Evolutionary conservation across 1,140 invertebrate genomes (phyloP).

Genomic region (Leptoteleia sp.): DNA sequence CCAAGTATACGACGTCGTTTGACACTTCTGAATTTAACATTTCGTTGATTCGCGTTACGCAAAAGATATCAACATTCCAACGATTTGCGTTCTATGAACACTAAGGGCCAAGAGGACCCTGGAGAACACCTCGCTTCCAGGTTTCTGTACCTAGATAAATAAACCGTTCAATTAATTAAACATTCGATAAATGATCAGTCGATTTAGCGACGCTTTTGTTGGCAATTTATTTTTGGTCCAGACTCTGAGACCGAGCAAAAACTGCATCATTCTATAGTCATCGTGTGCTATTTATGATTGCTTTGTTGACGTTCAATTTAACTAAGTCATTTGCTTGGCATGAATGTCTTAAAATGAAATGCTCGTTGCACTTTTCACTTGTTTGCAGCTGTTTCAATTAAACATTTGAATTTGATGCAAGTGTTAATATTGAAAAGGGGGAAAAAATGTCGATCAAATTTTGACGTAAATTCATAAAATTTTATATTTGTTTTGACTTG

Average conservation of each 20-base stretch:
- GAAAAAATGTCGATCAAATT: no score
- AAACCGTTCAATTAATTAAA: no score
- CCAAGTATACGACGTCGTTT: not conserved
- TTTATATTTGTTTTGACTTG: no score
- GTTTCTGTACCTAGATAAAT: conserved; percentile 51
- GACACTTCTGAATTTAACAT: conserved; percentile 5
- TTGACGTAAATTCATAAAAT: no score
- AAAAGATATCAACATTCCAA: conserved; percentile 70
- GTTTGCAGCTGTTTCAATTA: no score
- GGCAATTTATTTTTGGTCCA: conserved; percentile 13
- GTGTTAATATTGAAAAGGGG: no score
- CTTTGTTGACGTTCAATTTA: conserved; percentile 57
- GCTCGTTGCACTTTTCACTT: no score
- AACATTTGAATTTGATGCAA: no score
- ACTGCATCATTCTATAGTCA: conserved; percentile 16
- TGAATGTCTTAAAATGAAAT: not conserved
- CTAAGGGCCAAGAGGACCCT: conserved; percentile 80
- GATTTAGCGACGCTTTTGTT: no score
- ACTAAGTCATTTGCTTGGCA: conserved; percentile 35
- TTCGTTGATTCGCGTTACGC: conserved; percentile 17
- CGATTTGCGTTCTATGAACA: conserved; percentile 79
- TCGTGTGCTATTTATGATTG: conserved; percentile 39
- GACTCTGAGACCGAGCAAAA: not conserved
- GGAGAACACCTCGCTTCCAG: conserved; percentile 80
- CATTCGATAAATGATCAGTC: no score